Percentiles rank a stretch among this genome's conserved stretches.
These are phyloP conservation scores for Syngnathus scovelli DNA, from an alignment of 2,113 vertebrate species.

Conservation along the genomic window DNA sequence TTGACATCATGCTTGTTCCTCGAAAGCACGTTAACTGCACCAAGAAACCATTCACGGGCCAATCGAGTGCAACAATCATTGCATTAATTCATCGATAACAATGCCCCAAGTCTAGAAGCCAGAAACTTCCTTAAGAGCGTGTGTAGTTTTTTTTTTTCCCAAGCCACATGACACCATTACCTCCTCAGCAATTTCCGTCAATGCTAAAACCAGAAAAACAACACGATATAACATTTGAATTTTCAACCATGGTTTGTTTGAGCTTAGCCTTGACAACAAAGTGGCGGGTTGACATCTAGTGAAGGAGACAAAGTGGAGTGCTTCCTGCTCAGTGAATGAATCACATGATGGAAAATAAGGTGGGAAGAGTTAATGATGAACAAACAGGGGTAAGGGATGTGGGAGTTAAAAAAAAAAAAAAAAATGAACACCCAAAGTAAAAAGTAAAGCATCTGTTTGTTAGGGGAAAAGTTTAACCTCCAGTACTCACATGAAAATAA, in stretches of 20 bases:
- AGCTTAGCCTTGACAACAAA: conserved; percentile 6
- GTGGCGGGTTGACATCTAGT: conserved; percentile 15
- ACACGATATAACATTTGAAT: neutral
- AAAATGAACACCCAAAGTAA: conserved; percentile 14
- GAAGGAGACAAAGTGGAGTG: conserved; percentile 25
- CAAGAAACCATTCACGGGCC: too few species aligned
- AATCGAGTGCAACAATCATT: too few species aligned
- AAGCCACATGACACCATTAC: conserved; percentile 12
- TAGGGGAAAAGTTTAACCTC: conserved; percentile 7
- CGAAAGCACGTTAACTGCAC: neutral
- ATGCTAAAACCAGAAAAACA: neutral
- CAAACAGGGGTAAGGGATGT: conserved; percentile 14
- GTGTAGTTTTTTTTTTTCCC: neutral
- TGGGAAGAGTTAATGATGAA: conserved; percentile 67
- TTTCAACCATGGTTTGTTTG: neutral
- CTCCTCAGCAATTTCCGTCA: neutral
- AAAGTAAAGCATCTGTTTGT: conserved; percentile 8
- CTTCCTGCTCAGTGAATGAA: conserved; percentile 59
- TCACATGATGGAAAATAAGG: conserved; percentile 55
- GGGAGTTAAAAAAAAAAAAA: neutral
- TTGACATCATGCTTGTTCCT: neutral
- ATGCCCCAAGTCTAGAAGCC: neutral
- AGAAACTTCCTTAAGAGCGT: conserved; percentile 25
- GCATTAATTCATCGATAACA: neutral
- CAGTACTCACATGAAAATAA: neutral